These are phyloP conservation scores for Lepidocolaptes lacrymiger DNA, from an alignment of 2,797 vertebrate species.

Conservation along the genomic window DNA sequence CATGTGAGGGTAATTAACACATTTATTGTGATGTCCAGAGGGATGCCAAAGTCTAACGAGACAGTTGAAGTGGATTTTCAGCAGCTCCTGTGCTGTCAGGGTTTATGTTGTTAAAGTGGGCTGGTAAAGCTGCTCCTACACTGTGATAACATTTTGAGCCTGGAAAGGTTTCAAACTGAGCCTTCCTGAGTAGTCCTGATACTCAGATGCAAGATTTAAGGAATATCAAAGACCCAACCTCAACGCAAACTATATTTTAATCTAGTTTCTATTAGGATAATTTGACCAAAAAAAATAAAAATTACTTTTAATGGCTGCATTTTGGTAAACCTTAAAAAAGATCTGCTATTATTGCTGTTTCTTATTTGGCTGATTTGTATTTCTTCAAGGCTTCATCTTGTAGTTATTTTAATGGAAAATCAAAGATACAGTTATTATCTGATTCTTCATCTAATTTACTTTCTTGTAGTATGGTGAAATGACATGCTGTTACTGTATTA, in stretches of 20 bases:
- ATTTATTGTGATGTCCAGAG: background rate
- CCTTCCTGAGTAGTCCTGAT: background rate
- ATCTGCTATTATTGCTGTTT: background rate
- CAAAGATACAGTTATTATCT: background rate
- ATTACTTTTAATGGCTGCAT: background rate
- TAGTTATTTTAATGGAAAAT: constrained; percentile 7
- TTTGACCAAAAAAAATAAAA: background rate
- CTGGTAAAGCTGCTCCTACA: background rate
- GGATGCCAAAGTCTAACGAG: background rate
- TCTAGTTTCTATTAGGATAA: background rate
- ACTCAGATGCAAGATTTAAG: rapidly evolving
- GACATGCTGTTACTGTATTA: background rate
- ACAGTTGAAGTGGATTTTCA: background rate
- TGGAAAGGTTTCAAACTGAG: background rate
- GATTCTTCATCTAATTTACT: background rate
- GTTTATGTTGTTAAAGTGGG: background rate
- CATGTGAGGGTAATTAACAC: background rate
- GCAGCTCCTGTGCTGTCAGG: background rate
- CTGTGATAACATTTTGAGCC: rapidly evolving
- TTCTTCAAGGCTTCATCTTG: background rate
- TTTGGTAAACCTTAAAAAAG: background rate
- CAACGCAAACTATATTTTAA: background rate
- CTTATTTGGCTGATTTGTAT: background rate
- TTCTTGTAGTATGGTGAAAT: background rate
- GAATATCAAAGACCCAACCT: background rate